Conservation (phyloP, 2,888 invertebrate species). For the Ophioninae sp. region DNA sequence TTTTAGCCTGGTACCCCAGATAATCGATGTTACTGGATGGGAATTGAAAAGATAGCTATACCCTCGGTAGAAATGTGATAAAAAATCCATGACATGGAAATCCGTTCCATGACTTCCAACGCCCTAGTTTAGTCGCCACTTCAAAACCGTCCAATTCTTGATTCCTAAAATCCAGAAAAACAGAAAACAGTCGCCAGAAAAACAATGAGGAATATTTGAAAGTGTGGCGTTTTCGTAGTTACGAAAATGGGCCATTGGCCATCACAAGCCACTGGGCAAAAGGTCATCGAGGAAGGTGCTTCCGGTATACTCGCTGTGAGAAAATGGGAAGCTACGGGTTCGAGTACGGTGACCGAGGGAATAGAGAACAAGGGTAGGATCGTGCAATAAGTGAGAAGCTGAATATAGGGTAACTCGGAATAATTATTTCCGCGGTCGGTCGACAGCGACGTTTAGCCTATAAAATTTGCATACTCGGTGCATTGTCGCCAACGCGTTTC, state of each 20-base stretch:
- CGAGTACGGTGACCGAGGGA: constrained; percentile 28
- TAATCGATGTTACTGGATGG: neutral
- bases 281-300: constrained; percentile 8
- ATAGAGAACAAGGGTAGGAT: constrained; percentile 31
- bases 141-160: no score
- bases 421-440: constrained; percentile 47
- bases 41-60: no score
- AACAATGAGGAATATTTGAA: neutral
- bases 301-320: neutral
- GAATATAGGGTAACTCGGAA: constrained; percentile 46
- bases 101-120: no score
- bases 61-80: no score
- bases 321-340: constrained; percentile 35
- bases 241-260: neutral
- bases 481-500: constrained; percentile 24
- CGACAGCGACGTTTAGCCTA: constrained; percentile 40
- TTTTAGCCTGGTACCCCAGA: neutral
- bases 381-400: constrained; percentile 40
- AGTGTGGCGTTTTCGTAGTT: neutral
- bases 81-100: no score
- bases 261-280: neutral
- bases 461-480: constrained; percentile 46
- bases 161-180: no score
- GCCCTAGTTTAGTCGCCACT: no score
- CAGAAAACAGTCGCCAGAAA: no score